Base-by-base conservation (phyloP, 2,888 invertebrate species). In the Elegia similella region DNA sequence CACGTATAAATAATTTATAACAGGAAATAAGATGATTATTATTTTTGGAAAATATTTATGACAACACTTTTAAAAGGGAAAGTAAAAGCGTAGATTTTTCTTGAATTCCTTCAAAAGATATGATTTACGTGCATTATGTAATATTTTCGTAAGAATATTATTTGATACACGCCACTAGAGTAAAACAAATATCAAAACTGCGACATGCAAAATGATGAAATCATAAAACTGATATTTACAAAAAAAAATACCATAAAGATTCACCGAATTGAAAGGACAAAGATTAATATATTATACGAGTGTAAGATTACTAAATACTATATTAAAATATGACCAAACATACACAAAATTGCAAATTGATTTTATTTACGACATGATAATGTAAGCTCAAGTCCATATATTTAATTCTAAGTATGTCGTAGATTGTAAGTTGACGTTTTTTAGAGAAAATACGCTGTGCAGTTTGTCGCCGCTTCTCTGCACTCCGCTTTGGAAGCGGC, bases 281-380 rank as follows among this genome's bases (percentile, higher is more conserved):
- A 23, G 23, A 23, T 23, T 23, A 3, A 23, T 23, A 23, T 3
- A 3, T 23, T 2, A 23, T 3, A 23, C 23, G 5, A 23, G 2
- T 3, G 5, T 23, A 23, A 23, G 2, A 23, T 23, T 5, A 23
- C 2, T 23, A 23, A 23, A 23, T 23, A n/a, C n/a, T n/a, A 23
- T 23, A 23, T 3, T 23, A 15, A 34, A n/a, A 56, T 42, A 42
- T 7, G 38, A 32, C 29, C 6, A 34, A 32, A 48, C 23, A 23
- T 5, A 56, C 29, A 56, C 48, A 23, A 13, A 29, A 56, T 23
- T n/a, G n/a, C n/a, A n/a, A n/a, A n/a, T n/a, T n/a, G n/a, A n/a
- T n/a, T n/a, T n/a, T n/a, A n/a, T n/a, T n/a, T n/a, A n/a, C n/a
- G n/a, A n/a, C n/a, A n/a, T n/a, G n/a, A n/a, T n/a, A n/a, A n/a